A percentile compares a stretch with the other conserved stretches of the same genome.
Evolutionary conservation across 2,797 vertebrate species (phyloP).

Genomic region (Squalus acanthias): DNA sequence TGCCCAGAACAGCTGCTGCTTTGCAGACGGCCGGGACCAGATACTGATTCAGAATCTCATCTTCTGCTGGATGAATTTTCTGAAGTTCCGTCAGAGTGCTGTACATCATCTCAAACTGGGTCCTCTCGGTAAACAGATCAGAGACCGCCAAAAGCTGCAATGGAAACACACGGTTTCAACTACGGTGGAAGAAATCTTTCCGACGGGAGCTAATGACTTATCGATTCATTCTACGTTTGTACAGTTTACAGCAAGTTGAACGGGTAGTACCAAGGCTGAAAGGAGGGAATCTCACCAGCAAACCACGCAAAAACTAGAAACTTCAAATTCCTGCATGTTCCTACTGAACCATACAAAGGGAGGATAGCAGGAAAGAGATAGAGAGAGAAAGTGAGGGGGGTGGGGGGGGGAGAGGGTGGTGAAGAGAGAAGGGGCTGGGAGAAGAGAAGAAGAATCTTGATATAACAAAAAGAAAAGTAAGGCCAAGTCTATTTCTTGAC

Average conservation of each 20-base stretch:
- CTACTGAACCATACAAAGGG: background rate
- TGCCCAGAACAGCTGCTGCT: conserved; percentile 91
- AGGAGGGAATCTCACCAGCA: background rate
- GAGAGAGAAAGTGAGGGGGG: background rate
- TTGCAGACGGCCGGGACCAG: conserved; percentile 93
- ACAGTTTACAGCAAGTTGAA: background rate
- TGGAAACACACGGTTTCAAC: background rate
- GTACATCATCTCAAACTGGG: conserved; percentile 98
- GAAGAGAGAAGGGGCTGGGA: background rate
- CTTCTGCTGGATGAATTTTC: conserved; percentile 86
- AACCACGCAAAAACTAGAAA: background rate
- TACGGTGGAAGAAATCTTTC: background rate
- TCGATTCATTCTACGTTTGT: background rate
- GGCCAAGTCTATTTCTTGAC: background rate
- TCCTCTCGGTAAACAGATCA: conserved; percentile 94
- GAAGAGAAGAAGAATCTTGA: background rate
- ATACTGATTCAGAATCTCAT: conserved; percentile 93
- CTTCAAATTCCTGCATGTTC: background rate
- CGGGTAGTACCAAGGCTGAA: background rate
- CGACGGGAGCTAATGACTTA: background rate
- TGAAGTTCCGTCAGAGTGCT: conserved; percentile 81
- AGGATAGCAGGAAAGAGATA: background rate
- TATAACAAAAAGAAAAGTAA: background rate
- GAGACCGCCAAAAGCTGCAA: conserved; percentile 88
- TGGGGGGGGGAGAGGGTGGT: no score